A percentile compares a stretch with the other conserved stretches of the same genome.
These are phyloP conservation scores for Hydraecia micacea DNA, from an alignment of 2,888 invertebrate species.

Conservation along the genomic window DNA sequence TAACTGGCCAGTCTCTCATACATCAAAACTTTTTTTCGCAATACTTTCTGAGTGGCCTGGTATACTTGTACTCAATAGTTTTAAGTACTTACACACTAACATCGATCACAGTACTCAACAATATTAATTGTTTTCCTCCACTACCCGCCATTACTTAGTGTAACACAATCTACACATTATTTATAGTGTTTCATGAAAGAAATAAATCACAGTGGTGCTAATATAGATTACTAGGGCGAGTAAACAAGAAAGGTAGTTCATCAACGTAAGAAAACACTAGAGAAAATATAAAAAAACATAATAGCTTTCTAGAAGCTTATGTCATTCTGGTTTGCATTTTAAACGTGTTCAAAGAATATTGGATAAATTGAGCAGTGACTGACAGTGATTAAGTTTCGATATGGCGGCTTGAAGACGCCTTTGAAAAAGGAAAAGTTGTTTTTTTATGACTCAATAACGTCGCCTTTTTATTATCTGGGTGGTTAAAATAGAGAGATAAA, in stretches of 20 bases:
- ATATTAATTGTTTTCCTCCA: neutral
- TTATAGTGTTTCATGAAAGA: neutral
- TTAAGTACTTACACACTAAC: neutral
- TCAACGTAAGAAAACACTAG: conserved; percentile 12
- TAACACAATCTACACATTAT: neutral
- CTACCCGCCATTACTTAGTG: neutral
- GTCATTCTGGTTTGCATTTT: conserved; percentile 16
- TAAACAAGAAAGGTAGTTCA: conserved; percentile 21
- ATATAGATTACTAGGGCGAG: conserved; percentile 30
- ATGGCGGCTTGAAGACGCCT: neutral
- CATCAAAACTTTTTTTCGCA: no score
- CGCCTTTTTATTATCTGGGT: neutral
- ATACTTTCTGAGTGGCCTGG: no score
- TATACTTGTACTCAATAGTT: neutral
- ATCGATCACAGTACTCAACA: conserved; percentile 3
- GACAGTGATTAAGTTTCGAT: conserved; percentile 28
- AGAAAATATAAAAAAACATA: neutral
- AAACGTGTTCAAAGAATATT: conserved; percentile 23
- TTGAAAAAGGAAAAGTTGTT: conserved; percentile 6
- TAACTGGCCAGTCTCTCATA: no score
- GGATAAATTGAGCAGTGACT: conserved; percentile 18
- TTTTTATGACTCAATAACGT: neutral
- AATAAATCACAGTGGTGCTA: conserved; percentile 27
- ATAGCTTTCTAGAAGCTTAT: no score
- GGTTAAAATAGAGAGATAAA: neutral